These are phyloP conservation scores for Malurus cyaneus DNA, from an alignment of 2,113 vertebrate genomes.

Conservation along the genomic window DNA sequence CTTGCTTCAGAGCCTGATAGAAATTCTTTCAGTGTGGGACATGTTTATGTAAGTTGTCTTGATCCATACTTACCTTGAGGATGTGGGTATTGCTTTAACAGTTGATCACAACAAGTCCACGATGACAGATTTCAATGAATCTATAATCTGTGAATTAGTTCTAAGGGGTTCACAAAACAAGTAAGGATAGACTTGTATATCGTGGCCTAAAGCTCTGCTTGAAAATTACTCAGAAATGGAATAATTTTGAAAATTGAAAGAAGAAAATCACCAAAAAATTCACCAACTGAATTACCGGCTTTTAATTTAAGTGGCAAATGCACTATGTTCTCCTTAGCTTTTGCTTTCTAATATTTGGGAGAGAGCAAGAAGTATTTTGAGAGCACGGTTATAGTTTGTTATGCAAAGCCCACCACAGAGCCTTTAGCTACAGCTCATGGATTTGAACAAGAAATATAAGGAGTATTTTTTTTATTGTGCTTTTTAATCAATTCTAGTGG, in stretches of 20 bases:
- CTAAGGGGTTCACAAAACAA: background rate
- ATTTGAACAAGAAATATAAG: background rate
- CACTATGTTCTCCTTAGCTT: background rate
- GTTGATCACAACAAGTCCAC: background rate
- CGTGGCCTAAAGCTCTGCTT: background rate
- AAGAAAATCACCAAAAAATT: accelerated
- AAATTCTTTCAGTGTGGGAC: background rate
- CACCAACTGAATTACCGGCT: background rate
- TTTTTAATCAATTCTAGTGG: background rate
- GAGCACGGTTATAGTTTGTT: background rate
- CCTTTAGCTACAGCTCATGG: background rate
- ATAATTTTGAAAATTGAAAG: background rate
- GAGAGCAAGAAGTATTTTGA: background rate
- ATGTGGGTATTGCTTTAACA: background rate
- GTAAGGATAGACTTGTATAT: background rate
- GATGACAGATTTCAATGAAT: background rate
- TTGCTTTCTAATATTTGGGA: background rate
- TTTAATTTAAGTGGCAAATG: background rate
- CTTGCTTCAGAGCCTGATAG: background rate
- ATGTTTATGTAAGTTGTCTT: background rate
- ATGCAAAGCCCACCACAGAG: background rate
- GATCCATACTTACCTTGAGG: background rate
- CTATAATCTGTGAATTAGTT: background rate
- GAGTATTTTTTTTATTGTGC: background rate
- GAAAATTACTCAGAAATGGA: background rate